A percentile compares a stretch with the other conserved stretches of the same genome.
phyloP scores from a whole-genome alignment of 2,113 vertebrate genomes.

The Vulpes ferrilata region DNA sequence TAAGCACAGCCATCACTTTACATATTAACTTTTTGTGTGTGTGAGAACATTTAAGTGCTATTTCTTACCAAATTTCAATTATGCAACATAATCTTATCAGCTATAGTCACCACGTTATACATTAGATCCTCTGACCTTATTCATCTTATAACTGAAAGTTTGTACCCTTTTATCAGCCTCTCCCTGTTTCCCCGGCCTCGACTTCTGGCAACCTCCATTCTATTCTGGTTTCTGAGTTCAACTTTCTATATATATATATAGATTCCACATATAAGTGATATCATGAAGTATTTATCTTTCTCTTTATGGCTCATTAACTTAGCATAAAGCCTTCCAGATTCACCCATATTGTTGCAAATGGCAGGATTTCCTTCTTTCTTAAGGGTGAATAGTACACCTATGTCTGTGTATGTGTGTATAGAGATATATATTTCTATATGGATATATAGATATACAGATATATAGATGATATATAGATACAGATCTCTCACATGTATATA shows the following conservation, averaged over 20 bases:
- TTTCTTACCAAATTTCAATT: conserved; percentile 23
- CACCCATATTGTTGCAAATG: not conserved
- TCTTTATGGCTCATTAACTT: not conserved
- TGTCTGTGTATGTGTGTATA: not conserved
- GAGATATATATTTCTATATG: not conserved
- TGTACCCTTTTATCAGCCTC: not conserved
- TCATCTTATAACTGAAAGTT: not conserved
- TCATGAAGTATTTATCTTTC: not conserved
- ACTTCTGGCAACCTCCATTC: not conserved
- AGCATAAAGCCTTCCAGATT: not conserved
- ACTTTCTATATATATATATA: not conserved
- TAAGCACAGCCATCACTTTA: not conserved
- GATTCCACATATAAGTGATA: not conserved
- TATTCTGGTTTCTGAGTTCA: not conserved
- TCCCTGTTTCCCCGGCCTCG: not conserved
- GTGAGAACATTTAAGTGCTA: not conserved
- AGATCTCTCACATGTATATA: not conserved
- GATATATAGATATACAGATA: too few species aligned
- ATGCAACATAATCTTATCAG: not conserved
- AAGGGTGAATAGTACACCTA: not conserved
- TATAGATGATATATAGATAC: too few species aligned
- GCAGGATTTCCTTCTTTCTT: not conserved
- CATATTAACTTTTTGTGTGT: not conserved
- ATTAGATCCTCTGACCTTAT: not conserved
- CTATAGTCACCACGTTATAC: not conserved